phyloP scores from a whole-genome alignment of 2,113 vertebrate species.

The Crypturellus undulatus region DNA sequence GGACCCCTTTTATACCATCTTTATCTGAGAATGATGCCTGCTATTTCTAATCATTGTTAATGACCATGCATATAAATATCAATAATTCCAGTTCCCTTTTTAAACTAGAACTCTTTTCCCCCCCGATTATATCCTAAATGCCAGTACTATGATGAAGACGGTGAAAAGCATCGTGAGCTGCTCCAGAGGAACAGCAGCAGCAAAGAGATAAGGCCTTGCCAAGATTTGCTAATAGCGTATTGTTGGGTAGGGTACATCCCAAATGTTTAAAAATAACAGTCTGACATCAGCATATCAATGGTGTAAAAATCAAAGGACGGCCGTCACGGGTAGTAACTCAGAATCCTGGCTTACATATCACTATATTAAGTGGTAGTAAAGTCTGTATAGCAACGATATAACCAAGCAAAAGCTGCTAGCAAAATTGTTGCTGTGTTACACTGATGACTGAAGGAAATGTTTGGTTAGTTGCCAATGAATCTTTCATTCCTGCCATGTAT shows the following conservation, averaged over 20 bases:
- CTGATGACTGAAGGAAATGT: not conserved
- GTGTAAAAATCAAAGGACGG: constrained; percentile 38
- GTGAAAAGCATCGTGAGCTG: not conserved
- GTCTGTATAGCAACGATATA: not conserved
- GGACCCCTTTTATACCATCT: not conserved
- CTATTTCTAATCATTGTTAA: not conserved
- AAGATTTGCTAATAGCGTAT: not conserved
- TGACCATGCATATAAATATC: not conserved
- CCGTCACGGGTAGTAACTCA: constrained; percentile 40
- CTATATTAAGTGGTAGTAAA: constrained; percentile 53
- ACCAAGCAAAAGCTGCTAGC: not conserved
- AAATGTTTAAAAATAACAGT: constrained; percentile 61
- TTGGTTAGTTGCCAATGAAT: not conserved
- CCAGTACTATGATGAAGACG: not conserved
- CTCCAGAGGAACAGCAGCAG: not conserved
- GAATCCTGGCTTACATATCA: not conserved
- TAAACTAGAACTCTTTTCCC: not conserved
- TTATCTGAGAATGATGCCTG: not conserved
- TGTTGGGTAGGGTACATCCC: not conserved
- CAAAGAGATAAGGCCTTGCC: not conserved
- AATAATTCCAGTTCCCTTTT: not conserved
- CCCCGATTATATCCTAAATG: not conserved
- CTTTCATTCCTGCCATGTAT: not conserved
- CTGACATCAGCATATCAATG: constrained; percentile 39
- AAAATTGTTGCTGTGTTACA: not conserved